Evolutionary conservation across 2,113 vertebrate species (phyloP), one percentile per base, ranked within the genome.

Genomic region (Uria lomvia): DNA sequence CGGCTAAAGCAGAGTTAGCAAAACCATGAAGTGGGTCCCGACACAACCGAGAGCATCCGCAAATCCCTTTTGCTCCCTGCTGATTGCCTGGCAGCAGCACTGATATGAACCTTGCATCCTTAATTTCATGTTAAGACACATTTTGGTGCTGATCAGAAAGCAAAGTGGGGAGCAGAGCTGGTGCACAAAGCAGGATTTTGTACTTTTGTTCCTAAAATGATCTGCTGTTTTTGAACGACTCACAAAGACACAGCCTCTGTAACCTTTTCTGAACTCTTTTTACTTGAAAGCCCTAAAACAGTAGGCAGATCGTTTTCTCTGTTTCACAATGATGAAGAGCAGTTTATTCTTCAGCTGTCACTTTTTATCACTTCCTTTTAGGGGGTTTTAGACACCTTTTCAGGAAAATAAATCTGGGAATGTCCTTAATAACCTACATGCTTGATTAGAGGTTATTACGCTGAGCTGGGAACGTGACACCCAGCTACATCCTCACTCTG

Each of bases 361-460:
- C 67, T 83, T 91, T 77, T 58, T 71, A 63, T 60, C 75, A 29
- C 63, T 92, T 96, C 86, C 67, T 90, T 88, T 83, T 14, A 70
- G 88, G 55, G 55, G 20, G 24, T 53, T 94, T 93, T 26, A 80
- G 63, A 76, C 47, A 83, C 67, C 29, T 89, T 78, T 68, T 67
- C 40, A 78, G 87, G 82, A 90, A 86, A 92, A 90, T 43, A 83
- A 88, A 83, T 55, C 53, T 42, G 38, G 29, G 79, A 74, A 53
- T 15, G 72, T 43, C 90, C 59, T 90, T 70, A 42, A 58, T 50
- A 77, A 82, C 62, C 63, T 0, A 0, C 86, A 34, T 1, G 4
- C 20, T 56, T 90, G 59, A 74, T 74, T 59, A 63, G 65, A 7
- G 3, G 65, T 45, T 76, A 79, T 70, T 58, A 65, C 1, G 0